Percentiles rank a stretch among this genome's conserved stretches.
Evolutionary conservation across 2,888 invertebrate genomes (phyloP).

Genomic region (Troides aeacus): DNA sequence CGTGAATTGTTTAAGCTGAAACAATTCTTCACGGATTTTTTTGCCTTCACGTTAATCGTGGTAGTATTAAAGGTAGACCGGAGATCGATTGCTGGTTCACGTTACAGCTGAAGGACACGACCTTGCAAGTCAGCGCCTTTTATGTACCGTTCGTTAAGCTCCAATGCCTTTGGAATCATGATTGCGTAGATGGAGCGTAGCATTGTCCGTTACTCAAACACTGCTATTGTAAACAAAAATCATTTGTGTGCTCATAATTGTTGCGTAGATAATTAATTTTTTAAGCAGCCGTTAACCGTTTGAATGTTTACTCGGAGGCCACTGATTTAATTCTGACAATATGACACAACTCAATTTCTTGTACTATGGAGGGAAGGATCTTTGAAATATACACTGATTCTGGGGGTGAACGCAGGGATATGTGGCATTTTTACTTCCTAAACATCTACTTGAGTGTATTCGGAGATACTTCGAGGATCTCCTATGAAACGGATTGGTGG

Average conservation of each 20-base stretch:
- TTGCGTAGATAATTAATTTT: no score
- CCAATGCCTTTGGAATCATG: slow-evolving; percentile 6
- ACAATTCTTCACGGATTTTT: not conserved
- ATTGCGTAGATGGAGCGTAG: not conserved
- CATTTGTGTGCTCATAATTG: not conserved
- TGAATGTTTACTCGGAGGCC: no score
- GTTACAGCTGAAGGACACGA: slow-evolving; percentile 35
- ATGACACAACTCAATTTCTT: no score
- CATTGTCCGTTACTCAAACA: not conserved
- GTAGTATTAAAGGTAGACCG: slow-evolving; percentile 5
- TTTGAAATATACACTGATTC: no score
- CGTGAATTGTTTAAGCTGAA: not conserved
- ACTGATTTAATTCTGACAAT: no score
- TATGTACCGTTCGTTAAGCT: slow-evolving; percentile 8
- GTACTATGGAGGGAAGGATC: no score
- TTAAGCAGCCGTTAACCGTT: no score
- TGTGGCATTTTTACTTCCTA: no score
- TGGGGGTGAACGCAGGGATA: no score
- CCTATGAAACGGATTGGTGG: no score
- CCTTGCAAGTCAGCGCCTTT: slow-evolving; percentile 31
- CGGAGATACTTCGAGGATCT: no score
- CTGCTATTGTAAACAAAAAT: not conserved
- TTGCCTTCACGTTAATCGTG: not conserved
- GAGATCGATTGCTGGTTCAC: slow-evolving; percentile 37
- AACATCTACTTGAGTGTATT: no score